A percentile compares a stretch with the other conserved stretches of the same genome.
These are phyloP conservation scores for Sinohyriopsis cumingii DNA, from an alignment of 2,888 invertebrate species.

Conservation along the genomic window DNA sequence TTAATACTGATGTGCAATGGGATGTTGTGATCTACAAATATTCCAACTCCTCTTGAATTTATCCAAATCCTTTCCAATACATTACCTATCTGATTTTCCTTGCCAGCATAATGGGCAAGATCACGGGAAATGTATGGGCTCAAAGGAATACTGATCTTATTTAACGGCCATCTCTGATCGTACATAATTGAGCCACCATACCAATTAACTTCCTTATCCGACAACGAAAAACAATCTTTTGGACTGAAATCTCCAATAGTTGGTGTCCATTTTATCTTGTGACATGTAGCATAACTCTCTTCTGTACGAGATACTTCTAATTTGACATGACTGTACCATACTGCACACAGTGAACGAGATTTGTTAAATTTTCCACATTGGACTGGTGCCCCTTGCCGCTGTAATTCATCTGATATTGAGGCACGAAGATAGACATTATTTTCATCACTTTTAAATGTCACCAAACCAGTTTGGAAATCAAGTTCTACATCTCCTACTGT, in stretches of 20 bases:
- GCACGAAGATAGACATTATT: constrained; percentile 28
- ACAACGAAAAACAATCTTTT: constrained; percentile 46
- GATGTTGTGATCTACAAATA: constrained; percentile 78
- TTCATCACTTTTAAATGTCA: constrained; percentile 25
- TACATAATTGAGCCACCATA: constrained; percentile 88
- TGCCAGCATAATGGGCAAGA: constrained; percentile 26
- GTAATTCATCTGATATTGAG: constrained; percentile 26
- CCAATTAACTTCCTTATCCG: constrained; percentile 75
- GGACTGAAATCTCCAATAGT: constrained; percentile 34
- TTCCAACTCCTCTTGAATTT: constrained; percentile 80
- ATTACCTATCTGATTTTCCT: constrained; percentile 61
- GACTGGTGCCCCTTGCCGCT: constrained; percentile 23
- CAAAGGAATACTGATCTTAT: constrained; percentile 67
- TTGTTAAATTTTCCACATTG: constrained; percentile 27
- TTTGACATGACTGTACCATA: constrained; percentile 39
- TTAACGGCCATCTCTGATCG: constrained; percentile 88
- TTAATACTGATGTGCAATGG: constrained; percentile 84
- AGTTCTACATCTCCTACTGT: constrained; percentile 37
- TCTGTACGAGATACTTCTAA: constrained; percentile 28
- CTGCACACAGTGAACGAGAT: constrained; percentile 33
- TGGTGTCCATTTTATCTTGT: constrained; percentile 41
- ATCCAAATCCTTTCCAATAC: constrained; percentile 75
- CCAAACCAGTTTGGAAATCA: constrained; percentile 49
- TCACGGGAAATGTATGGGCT: constrained; percentile 52
- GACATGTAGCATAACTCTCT: constrained; percentile 39